phyloP scores from a whole-genome alignment of 2,797 vertebrate genomes.

The Lagocephalus sceleratus region DNA sequence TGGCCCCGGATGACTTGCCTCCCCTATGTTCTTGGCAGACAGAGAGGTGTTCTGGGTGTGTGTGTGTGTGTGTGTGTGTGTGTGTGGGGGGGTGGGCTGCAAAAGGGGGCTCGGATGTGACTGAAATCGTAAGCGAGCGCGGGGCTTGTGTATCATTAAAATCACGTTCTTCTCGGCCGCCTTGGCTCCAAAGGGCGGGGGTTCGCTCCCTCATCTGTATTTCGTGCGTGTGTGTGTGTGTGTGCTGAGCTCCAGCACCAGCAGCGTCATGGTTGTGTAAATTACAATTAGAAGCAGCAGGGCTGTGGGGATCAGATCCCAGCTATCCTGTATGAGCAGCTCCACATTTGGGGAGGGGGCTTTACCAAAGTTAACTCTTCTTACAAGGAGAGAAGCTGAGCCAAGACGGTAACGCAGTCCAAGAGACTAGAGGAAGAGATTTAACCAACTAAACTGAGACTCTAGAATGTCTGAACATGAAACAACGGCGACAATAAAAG shows the following conservation, averaged over 20 bases:
- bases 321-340: slow-evolving; percentile 29
- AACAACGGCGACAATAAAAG: too few relatives aligned
- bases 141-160: slow-evolving; percentile 60
- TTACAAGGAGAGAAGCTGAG: slow-evolving; percentile 14
- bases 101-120: slow-evolving; percentile 70
- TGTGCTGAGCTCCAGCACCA: slow-evolving; percentile 26
- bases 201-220: slow-evolving; percentile 5
- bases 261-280: slow-evolving; percentile 38
- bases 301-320: slow-evolving; percentile 26
- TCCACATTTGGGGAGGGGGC: slow-evolving; percentile 35
- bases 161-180: slow-evolving; percentile 53
- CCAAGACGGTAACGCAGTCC: too few relatives aligned
- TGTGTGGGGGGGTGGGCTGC: slow-evolving; percentile 31
- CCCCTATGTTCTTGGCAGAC: slow-evolving; percentile 72
- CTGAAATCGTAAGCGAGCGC: slow-evolving; percentile 74
- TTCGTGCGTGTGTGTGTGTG: slow-evolving; percentile 23
- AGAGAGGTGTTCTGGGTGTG: slow-evolving; percentile 57
- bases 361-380: slow-evolving; percentile 32
- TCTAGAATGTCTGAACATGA: too few relatives aligned
- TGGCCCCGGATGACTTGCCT: slow-evolving; percentile 69
- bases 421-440: too few relatives aligned
- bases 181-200: slow-evolving; percentile 30
- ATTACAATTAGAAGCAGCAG: slow-evolving; percentile 41
- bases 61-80: too few relatives aligned
- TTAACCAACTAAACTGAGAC: too few relatives aligned